A percentile compares a stretch with the other conserved stretches of the same genome.
phyloP scores from a whole-genome alignment of 2,797 vertebrate species.

The Rhabdophis nuchalis region DNA sequence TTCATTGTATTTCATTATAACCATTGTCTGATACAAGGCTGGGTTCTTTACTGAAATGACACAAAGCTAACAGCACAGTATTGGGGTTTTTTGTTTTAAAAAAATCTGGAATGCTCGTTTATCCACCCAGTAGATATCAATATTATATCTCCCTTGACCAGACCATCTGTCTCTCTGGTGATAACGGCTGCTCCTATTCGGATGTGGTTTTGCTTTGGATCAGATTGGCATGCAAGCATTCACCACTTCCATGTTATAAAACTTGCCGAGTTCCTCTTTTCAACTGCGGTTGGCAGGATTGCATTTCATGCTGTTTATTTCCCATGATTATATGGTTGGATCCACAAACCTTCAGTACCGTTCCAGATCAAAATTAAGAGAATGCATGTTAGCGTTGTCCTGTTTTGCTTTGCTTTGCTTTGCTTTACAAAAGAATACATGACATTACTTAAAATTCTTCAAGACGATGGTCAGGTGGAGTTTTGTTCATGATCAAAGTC shows the following conservation, averaged over 20 bases:
- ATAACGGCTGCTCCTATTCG: slow-evolving; percentile 43
- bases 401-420: background rate
- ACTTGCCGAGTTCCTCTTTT: slow-evolving; percentile 39
- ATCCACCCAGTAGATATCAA: slow-evolving; percentile 18
- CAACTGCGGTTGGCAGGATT: background rate
- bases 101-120: slow-evolving; percentile 5
- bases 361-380: background rate
- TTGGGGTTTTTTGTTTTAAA: background rate
- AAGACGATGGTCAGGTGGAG: background rate
- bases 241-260: slow-evolving; percentile 57
- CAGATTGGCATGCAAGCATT: slow-evolving; percentile 59
- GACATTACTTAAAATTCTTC: background rate
- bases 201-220: slow-evolving; percentile 49
- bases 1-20: rapidly evolving
- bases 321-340: slow-evolving; percentile 25
- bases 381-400: background rate
- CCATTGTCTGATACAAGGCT: background rate
- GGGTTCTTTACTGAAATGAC: background rate
- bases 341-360: background rate
- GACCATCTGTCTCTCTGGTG: slow-evolving; percentile 24
- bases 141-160: background rate
- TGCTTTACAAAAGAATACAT: background rate
- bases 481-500: background rate
- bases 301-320: slow-evolving; percentile 8
- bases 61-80: background rate